A percentile compares a stretch with the other conserved stretches of the same genome.
These are phyloP conservation scores for Coremacera marginata DNA, from an alignment of 2,888 invertebrate genomes.

Conservation along the genomic window DNA sequence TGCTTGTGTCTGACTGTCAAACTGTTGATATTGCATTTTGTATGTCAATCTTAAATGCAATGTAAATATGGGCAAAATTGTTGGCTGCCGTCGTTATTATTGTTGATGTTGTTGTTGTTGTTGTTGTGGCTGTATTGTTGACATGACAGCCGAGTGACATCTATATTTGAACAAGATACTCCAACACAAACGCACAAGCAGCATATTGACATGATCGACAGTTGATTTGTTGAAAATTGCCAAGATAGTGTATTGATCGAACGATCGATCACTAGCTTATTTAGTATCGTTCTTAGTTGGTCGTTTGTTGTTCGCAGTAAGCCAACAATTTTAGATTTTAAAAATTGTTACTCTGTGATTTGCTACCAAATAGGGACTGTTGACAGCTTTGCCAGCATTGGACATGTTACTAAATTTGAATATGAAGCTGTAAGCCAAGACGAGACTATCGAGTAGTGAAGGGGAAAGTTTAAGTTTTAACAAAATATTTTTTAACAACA, in stretches of 20 bases:
- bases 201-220: neutral
- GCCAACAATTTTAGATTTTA: neutral
- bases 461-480: no score
- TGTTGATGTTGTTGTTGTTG: neutral
- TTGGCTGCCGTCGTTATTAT: neutral
- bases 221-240: neutral
- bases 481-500: no score
- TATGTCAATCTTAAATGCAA: neutral
- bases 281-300: neutral
- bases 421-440: no score
- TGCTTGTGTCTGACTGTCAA: neutral
- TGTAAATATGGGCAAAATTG: slow-evolving; percentile 9
- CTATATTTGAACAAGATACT: neutral
- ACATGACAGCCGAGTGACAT: neutral
- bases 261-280: no score
- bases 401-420: no score
- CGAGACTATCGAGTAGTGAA: no score
- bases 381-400: no score
- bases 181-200: neutral
- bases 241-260: no score
- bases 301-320: neutral
- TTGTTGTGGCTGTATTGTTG: neutral
- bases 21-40: neutral
- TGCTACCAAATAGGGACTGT: neutral
- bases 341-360: neutral